Conservation (phyloP, 2,888 invertebrate species). For the Rhabditoides inermis region DNA sequence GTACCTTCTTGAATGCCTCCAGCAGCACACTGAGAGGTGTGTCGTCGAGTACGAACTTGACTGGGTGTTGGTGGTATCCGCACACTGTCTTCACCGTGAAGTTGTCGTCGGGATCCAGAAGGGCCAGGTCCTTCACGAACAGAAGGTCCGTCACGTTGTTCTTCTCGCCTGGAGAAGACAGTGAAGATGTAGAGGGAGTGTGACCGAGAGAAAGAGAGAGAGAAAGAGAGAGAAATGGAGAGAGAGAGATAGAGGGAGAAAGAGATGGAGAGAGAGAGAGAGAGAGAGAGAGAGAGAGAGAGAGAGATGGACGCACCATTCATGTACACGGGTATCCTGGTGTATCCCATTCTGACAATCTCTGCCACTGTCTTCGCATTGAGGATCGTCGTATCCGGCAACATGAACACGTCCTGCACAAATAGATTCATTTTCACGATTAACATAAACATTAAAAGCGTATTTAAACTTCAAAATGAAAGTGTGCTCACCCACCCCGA, state of each 20-base stretch:
- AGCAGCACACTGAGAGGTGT: conserved; percentile 87
- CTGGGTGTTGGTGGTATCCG: conserved; percentile 75
- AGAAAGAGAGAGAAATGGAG: too few species aligned
- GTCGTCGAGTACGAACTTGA: conserved; percentile 92
- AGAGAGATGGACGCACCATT: too few species aligned
- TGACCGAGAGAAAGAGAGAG: too few species aligned
- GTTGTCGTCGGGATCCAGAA: conserved; percentile 96
- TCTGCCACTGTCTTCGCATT: conserved; percentile 91
- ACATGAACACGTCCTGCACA: conserved; percentile 77
- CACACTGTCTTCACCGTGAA: conserved; percentile 58
- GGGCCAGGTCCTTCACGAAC: conserved; percentile 89
- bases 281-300: too few species aligned
- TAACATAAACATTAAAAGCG: not conserved
- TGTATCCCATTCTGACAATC: conserved; percentile 68
- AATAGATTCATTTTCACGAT: not conserved
- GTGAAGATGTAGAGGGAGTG: too few species aligned
- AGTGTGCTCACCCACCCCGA: conserved; percentile 59
- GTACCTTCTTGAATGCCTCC: conserved; percentile 81
- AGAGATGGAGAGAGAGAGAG: too few species aligned
- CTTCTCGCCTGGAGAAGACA: conserved; percentile 19
- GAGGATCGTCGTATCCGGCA: conserved; percentile 76
- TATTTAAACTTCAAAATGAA: not conserved
- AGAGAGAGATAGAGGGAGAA: too few species aligned
- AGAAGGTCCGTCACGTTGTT: conserved; percentile 56
- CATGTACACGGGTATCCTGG: conserved; percentile 79